Conservation (phyloP, 2,797 vertebrate species). For the Staurois parvus region DNA sequence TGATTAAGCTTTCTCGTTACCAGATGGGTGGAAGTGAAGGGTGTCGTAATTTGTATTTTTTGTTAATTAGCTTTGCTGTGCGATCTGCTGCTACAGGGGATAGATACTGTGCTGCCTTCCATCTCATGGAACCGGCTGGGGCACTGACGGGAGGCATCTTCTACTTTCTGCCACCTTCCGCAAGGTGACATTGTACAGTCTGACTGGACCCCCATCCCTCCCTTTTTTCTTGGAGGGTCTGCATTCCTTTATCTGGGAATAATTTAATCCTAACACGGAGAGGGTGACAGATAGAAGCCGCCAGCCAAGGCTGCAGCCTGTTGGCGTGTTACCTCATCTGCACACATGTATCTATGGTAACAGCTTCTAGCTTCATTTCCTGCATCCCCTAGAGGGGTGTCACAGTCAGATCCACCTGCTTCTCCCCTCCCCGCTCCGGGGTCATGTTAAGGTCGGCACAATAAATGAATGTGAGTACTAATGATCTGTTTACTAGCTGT, state of each 20-base stretch:
- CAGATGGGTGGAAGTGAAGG: conserved; percentile 63
- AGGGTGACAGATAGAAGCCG: conserved; percentile 66
- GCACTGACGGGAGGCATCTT: conserved; percentile 46
- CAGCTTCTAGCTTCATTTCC: conserved; percentile 82
- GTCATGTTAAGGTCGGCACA: conserved; percentile 92
- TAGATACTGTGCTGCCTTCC: conserved; percentile 53
- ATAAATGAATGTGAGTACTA: conserved; percentile 84
- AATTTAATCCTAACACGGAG: conserved; percentile 70
- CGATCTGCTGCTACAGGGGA: conserved; percentile 60
- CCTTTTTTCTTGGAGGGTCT: conserved; percentile 16
- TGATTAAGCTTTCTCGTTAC: conserved; percentile 60
- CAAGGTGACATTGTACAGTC: conserved; percentile 54
- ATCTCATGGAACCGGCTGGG: conserved; percentile 53
- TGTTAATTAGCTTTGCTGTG: conserved; percentile 62
- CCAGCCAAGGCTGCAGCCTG: conserved; percentile 70
- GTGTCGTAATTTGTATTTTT: conserved; percentile 62
- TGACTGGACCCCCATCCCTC: conserved; percentile 2
- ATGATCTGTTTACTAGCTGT: conserved; percentile 82
- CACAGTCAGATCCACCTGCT: conserved; percentile 80
- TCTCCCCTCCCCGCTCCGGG: conserved; percentile 83
- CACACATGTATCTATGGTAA: conserved; percentile 94
- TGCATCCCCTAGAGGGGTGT: conserved; percentile 76
- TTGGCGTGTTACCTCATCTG: conserved; percentile 85
- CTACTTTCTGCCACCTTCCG: conserved; percentile 33
- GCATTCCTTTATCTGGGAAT: conserved; percentile 64